Base-by-base conservation (phyloP, 2,888 invertebrate genomes). In the Eucera pruinosa region DNA sequence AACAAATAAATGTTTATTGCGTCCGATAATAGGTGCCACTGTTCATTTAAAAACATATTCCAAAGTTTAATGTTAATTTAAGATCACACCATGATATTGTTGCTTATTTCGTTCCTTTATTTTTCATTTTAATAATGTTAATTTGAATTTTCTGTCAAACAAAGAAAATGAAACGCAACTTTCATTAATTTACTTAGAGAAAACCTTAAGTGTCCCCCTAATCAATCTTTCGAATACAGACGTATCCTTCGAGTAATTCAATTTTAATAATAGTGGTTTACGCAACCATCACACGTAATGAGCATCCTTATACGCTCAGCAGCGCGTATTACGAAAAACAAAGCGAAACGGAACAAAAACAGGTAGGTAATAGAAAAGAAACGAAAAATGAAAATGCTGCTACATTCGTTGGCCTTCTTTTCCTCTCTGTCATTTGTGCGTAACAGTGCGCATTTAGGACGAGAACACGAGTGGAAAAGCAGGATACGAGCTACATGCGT, bases 401-500 rank as follows among this genome's bases (percentile, higher is more conserved):
- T 20, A 20, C 45, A 45, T 30, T 45, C 13, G 9, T 27, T 15
- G 30, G 45, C 45, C 45, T 60, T 45, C 20, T 60, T 60, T 60
- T 15, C 9, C 30, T 4, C 30, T 4, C 2, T 3, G 9, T 30
- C 60, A 30, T 45, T 45, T 30, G 43, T 45, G 39, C 39, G 55
- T 15, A 57, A 57, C 39, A 39, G 20, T 7, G 45, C 20, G 45
- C 60, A 60, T 60, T 60, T 45, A 45, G 60, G 45, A 13, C 60
- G 30, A 20, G 45, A 45, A 45, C 18, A 13, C 45, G 30, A 9
- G 45, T 45, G 30, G n/a, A 39, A 11, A 23, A 25, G 41, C 50
- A 13, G 27, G 52, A 27, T 11, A 30, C 52, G 52, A 61, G 5
- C 27, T 23, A 18, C 18, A 18, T 18, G 43, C 39, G 41, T 62